phyloP scores from a whole-genome alignment of 2,888 invertebrate species.

The Stenolophus ochropezus region DNA sequence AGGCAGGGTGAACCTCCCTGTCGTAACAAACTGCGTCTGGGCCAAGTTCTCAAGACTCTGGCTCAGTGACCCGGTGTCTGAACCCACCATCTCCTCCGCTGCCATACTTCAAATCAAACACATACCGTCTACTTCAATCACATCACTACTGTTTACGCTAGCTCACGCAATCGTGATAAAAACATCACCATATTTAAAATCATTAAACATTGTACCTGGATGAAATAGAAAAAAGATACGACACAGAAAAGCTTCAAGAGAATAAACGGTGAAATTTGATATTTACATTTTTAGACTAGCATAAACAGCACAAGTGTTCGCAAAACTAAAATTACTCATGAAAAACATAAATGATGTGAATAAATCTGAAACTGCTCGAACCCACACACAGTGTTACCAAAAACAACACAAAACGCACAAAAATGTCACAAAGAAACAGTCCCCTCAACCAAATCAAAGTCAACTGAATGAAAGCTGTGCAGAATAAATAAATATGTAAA shows the following conservation, averaged over 20 bases:
- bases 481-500: background rate
- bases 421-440: constrained; percentile 33
- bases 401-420: constrained; percentile 59
- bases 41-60: constrained; percentile 77
- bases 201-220: too few species aligned
- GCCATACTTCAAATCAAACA: constrained; percentile 56
- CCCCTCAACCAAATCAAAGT: constrained; percentile 28
- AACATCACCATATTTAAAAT: background rate
- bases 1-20: constrained; percentile 83
- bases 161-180: background rate
- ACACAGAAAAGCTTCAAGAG: too few species aligned
- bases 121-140: constrained; percentile 35
- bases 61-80: constrained; percentile 70
- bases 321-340: constrained; percentile 21
- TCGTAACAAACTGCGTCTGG: constrained; percentile 78
- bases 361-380: constrained; percentile 37
- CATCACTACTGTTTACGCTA: constrained; percentile 44
- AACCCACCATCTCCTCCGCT: constrained; percentile 54
- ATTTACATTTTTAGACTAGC: constrained; percentile 28
- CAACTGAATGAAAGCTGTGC: constrained; percentile 31
- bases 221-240: too few species aligned
- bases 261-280: too few species aligned
- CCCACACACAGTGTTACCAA: constrained; percentile 59
- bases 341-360: constrained; percentile 41
- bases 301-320: constrained; percentile 39